Percentiles rank a stretch among this genome's conserved stretches.
Evolutionary conservation across 1,140 invertebrate genomes (phyloP).

Genomic region (Drosophila ambigua): DNA sequence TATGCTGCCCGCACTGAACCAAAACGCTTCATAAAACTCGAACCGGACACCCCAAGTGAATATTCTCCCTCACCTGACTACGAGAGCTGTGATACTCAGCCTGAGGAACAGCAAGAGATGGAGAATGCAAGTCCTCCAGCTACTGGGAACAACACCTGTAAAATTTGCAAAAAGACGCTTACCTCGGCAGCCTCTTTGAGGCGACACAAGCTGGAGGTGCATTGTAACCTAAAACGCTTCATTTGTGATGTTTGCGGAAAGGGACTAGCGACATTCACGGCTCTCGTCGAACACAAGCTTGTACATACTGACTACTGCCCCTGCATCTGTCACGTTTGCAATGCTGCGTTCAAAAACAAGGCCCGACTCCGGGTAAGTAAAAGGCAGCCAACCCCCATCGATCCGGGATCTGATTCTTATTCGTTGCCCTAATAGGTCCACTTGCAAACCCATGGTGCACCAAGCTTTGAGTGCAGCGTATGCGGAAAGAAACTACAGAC

Average conservation of each 20-base stretch:
- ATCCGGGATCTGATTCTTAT: neutral
- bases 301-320: conserved; percentile 82
- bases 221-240: conserved; percentile 82
- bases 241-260: conserved; percentile 84
- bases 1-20: neutral
- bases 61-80: neutral
- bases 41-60: neutral
- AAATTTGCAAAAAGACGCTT: conserved; percentile 73
- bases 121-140: neutral
- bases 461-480: conserved; percentile 83
- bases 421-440: conserved; percentile 38
- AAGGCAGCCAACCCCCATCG: too few species aligned
- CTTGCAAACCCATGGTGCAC: conserved; percentile 81
- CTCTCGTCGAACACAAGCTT: conserved; percentile 84
- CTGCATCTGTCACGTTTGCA: conserved; percentile 48
- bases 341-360: conserved; percentile 53
- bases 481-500: conserved; percentile 84
- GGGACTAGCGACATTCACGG: conserved; percentile 82
- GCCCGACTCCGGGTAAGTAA: conserved; percentile 49
- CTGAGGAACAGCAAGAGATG: too few species aligned
- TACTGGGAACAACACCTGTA: conserved; percentile 42
- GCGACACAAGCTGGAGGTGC: conserved; percentile 82
- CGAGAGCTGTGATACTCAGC: neutral
- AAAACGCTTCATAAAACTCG: neutral
- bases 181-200: conserved; percentile 55